Percentiles rank a stretch among this genome's conserved stretches.
Evolutionary conservation across 2,797 vertebrate genomes (phyloP).

Genomic region (Novumbra hubbsi): DNA sequence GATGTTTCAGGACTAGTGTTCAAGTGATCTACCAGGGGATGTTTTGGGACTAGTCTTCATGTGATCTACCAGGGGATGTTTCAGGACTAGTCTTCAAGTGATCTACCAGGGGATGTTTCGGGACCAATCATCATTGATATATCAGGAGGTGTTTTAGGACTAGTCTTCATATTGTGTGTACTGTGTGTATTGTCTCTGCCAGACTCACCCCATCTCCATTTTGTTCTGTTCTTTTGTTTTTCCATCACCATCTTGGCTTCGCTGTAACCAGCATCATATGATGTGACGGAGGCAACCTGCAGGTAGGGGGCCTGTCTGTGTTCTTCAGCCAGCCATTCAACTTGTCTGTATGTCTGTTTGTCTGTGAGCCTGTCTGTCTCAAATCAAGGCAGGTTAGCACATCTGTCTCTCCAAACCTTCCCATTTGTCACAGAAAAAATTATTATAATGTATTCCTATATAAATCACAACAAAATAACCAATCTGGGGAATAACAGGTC

Average conservation of each 20-base stretch:
- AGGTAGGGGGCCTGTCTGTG: conserved; percentile 52
- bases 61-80: not conserved
- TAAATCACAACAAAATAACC: not conserved
- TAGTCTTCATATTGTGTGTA: not conserved
- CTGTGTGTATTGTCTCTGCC: conserved; percentile 22
- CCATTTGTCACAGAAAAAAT: not conserved
- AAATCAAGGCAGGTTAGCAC: conserved; percentile 38
- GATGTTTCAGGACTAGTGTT: not conserved
- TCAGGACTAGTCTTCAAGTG: not conserved
- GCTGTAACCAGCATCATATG: conserved; percentile 9
- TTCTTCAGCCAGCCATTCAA: conserved; percentile 20
- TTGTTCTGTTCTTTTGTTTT: conserved; percentile 40
- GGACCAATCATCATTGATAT: not conserved
- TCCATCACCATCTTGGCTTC: not conserved
- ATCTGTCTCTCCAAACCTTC: not conserved
- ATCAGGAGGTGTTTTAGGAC: not conserved
- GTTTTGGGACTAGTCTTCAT: not conserved
- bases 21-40: not conserved
- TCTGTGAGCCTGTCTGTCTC: conserved; percentile 27
- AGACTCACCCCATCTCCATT: conserved; percentile 48
- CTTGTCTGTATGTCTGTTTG: not conserved
- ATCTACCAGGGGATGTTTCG: not conserved
- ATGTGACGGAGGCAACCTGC: conserved; percentile 36
- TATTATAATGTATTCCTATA: not conserved
- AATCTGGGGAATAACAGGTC: not conserved